A percentile compares a stretch with the other conserved stretches of the same genome.
Conservation (phyloP, 1,140 invertebrate species). For the Drosophila leontia region DNA sequence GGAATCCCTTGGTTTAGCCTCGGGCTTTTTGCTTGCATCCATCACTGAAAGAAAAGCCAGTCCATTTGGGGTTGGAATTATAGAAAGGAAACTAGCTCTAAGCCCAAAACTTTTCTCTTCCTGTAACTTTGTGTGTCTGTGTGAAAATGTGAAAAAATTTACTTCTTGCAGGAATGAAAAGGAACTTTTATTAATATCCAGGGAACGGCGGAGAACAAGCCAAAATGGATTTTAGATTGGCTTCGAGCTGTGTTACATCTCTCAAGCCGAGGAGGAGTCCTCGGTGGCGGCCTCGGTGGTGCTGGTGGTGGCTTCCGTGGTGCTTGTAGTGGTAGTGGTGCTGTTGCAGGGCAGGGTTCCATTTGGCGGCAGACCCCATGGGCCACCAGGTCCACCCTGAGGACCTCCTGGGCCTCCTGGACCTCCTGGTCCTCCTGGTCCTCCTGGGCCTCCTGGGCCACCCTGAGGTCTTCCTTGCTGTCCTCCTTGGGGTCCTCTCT, state of each 20-base stretch:
- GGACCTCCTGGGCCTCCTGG: not conserved
- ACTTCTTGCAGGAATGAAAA: constrained; percentile 21
- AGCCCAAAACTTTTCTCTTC: constrained; percentile 4
- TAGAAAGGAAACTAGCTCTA: not conserved
- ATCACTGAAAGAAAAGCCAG: not conserved
- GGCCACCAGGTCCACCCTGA: constrained; percentile 7
- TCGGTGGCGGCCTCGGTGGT: constrained; percentile 20
- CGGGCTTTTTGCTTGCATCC: constrained; percentile 1
- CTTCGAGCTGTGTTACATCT: constrained; percentile 1
- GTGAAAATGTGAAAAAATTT: constrained; percentile 47
- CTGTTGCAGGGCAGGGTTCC: constrained; percentile 30
- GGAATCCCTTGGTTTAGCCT: constrained; percentile 38
- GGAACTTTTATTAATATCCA: constrained; percentile 70
- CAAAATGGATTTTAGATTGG: constrained; percentile 60
- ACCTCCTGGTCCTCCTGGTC: not conserved
- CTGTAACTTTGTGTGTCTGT: constrained; percentile 26
- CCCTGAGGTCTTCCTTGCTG: constrained; percentile 11
- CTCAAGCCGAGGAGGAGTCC: constrained; percentile 14
- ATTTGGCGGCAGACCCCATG: constrained; percentile 40
- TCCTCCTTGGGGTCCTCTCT: constrained; percentile 2
- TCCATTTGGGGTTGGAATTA: not conserved
- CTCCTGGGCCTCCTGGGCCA: constrained; percentile 2
- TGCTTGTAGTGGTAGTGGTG: constrained; percentile 20
- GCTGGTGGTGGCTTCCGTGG: constrained; percentile 24
- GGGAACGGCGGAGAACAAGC: constrained; percentile 20